Percentiles rank a stretch among this genome's conserved stretches.
phyloP scores from a whole-genome alignment of 2,888 invertebrate genomes.

The Diaphora mendica region DNA sequence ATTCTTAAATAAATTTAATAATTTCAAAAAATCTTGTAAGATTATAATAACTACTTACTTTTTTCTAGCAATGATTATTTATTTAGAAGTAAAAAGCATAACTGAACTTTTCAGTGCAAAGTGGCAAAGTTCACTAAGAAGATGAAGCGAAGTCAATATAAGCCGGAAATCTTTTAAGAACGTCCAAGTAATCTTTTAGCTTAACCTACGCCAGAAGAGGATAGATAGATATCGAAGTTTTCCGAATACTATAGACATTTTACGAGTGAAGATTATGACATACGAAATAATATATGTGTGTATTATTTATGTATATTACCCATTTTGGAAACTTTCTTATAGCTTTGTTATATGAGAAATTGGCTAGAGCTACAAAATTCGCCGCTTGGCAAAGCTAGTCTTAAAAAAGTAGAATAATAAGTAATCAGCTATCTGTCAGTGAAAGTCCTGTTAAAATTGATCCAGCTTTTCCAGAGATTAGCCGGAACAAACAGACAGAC shows the following conservation, averaged over 20 bases:
- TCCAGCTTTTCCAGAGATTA: no score
- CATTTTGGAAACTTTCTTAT: background rate
- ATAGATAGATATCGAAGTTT: slow-evolving; percentile 13
- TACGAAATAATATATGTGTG: background rate
- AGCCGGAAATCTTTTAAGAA: slow-evolving; percentile 72
- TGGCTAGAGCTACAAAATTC: no score
- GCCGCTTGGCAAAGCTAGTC: no score
- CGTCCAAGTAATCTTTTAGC: slow-evolving; percentile 64
- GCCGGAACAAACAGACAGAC: no score
- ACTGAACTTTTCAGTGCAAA: slow-evolving; percentile 41
- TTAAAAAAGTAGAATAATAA: no score
- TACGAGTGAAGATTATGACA: background rate
- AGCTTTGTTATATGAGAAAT: no score
- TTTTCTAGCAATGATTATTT: background rate
- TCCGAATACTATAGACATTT: slow-evolving; percentile 3
- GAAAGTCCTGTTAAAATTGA: no score
- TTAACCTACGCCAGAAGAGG: slow-evolving; percentile 43
- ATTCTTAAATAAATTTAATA: no score
- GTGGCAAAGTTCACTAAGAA: slow-evolving; percentile 63
- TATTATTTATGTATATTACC: background rate
- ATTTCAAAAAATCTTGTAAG: no score
- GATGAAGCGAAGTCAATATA: slow-evolving; percentile 62
- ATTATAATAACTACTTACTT: background rate
- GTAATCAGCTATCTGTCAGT: no score
- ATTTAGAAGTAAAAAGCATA: slow-evolving; percentile 17